These are phyloP conservation scores for Crenuchus spilurus DNA, from an alignment of 2,797 vertebrate species.

Conservation along the genomic window DNA sequence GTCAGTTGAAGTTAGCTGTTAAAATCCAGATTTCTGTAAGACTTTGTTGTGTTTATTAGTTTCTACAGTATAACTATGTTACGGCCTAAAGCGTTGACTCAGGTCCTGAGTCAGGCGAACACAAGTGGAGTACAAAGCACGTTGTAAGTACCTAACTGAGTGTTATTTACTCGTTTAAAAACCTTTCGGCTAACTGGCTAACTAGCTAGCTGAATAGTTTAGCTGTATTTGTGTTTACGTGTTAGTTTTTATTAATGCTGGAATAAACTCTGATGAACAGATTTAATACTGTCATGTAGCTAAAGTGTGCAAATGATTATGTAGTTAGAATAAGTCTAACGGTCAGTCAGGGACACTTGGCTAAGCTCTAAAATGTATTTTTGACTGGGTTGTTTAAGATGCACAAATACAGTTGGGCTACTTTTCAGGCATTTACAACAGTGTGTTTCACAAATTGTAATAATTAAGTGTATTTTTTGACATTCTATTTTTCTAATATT, in stretches of 20 bases:
- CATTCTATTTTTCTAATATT: too few species aligned
- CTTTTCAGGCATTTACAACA: too few species aligned
- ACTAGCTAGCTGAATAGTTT: constrained; percentile 15
- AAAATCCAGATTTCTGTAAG: background rate
- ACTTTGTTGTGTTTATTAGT: background rate
- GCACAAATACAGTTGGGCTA: too few species aligned
- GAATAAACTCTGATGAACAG: too few species aligned
- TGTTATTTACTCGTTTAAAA: background rate
- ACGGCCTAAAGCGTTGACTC: constrained; percentile 93
- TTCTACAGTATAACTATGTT: constrained; percentile 75
- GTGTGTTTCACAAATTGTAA: too few species aligned
- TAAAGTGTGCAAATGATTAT: too few species aligned
- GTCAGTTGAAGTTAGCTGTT: background rate
- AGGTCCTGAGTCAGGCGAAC: constrained; percentile 96
- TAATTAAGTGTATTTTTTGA: too few species aligned
- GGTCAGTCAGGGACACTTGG: too few species aligned
- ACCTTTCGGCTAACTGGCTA: background rate
- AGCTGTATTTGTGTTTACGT: background rate
- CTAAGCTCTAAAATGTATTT: too few species aligned
- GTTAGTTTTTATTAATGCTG: background rate
- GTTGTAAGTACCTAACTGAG: constrained; percentile 81
- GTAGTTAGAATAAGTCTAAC: too few species aligned
- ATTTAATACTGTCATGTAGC: too few species aligned
- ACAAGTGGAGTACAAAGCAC: constrained; percentile 97
- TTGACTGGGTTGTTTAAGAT: too few species aligned